Base-by-base conservation (phyloP, 2,113 vertebrate species). In the Chloropsis cyanopogon region DNA sequence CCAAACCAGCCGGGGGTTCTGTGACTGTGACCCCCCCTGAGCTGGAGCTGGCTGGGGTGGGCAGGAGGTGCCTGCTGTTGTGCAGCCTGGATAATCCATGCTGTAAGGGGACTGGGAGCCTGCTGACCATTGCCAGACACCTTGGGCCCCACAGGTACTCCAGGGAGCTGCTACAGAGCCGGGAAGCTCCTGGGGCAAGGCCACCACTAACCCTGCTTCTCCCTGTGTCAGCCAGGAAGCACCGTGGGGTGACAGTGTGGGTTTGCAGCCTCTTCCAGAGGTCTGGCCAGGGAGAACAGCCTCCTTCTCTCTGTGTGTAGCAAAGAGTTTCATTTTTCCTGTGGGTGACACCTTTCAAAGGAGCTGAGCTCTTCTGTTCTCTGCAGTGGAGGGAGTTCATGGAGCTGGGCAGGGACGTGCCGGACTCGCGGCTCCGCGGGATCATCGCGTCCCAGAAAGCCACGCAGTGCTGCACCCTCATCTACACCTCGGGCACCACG, bases 401-500 rank as follows among this genome's bases (percentile, higher is more conserved):
- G 98, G 96, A 97, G n/a, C 93, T 99, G 3, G 98, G 98, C 11
- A 93, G 84, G 0, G 82, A 97, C 0, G 91, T 98, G 49, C 95
- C 98, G 0, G 98, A 99, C 0, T 29, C 88, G 4, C 95, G 78
- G n/a, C 98, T 99, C 5, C 97, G 85, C 5, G 93, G 94, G 2
- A 64, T 99, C 90, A 96, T 99, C 39, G 63, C 84, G 2, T 97
- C 91, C 10, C 99, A 99, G 97, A 99, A 98, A 92, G 97, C 98
- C 14, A 99, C 98, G 92, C 98, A 99, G 92, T 99, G 99, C 86
- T 99, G 99, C 25, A 98, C 97, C 0, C 95, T 99, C 63, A 99
- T 99, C 91, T 99, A 99, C 77, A 99, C 99, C 41, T 99, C 99
- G 1, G 99, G 99, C 44, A 99, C 99, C 69, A 98, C 97, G 0